Base-by-base conservation (phyloP, 2,888 invertebrate genomes). In the Dastarcus helophoroides region DNA sequence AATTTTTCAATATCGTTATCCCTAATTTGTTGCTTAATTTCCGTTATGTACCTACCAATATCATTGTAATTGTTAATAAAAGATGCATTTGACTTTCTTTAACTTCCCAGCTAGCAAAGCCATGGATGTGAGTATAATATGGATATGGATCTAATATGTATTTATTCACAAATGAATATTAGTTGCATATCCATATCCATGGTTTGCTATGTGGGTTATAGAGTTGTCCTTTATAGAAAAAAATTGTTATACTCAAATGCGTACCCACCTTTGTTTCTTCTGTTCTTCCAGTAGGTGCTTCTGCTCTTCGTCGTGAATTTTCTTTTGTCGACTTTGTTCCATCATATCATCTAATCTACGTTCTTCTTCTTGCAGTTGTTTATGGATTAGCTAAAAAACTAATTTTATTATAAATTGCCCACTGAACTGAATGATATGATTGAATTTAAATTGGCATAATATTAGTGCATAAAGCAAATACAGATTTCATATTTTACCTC, bases 261-360 rank as follows among this genome's bases (percentile, higher is more conserved):
- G 5, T 29, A 19, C n/a, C 19, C 25, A 46, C 38, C 45, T 42
- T 40, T 47, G 42, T 37, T 48, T 44, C 37, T 48, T 48, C 30
- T 39, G 35, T 33, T 50, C 46, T 33, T 27, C 64, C 53, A 5
- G 65, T 53, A 12, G 63, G 57, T 42, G 63, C 60, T 30, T 69
- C 62, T 9, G 52, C 38, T 72, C 70, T 7, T 75, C 73, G 1
- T 67, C 63, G 14, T 61, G 50, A 3, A 77, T 63, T 0, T 68
- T 71, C 30, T 64, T 60, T 38, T 65, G 59, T 1, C 79, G 67
- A 43, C 75, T 70, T 50, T 77, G 73, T 44, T 81, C 80, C 77
- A 81, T 79, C 59, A 79, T 73, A 8, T 67, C 64, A 40, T 80
- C 76, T 28, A 79, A 64, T 59, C 73, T 58, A 36, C 56, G 54